phyloP scores from a whole-genome alignment of 2,113 vertebrate genomes.

The Elephas maximus region DNA sequence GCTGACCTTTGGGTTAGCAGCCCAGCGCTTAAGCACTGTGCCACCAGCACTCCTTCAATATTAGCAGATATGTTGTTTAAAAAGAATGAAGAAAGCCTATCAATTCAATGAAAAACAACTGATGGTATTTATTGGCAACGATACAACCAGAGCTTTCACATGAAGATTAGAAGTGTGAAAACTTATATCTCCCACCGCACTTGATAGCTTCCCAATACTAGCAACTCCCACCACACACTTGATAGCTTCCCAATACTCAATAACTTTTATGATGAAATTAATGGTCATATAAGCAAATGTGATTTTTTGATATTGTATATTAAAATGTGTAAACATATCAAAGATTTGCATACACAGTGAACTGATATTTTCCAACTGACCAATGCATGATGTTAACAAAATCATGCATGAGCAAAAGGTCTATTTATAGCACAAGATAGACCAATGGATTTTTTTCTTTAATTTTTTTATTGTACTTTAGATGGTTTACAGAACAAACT shows the following conservation, averaged over 20 bases:
- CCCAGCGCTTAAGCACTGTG: too few relatives aligned
- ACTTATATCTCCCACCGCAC: background rate
- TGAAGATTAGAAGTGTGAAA: conserved; percentile 38
- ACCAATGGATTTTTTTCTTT: background rate
- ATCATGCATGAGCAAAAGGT: conserved; percentile 7
- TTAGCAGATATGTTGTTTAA: conserved; percentile 42
- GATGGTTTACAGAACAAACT: too few relatives aligned
- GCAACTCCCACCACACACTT: background rate
- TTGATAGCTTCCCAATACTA: conserved; percentile 41
- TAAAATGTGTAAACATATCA: conserved; percentile 21
- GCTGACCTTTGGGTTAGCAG: too few relatives aligned
- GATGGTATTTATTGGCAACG: background rate
- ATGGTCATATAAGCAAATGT: background rate
- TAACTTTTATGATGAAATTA: conserved; percentile 19
- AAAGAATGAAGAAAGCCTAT: conserved; percentile 39
- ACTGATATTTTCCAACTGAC: conserved; percentile 27
- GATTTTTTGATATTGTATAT: background rate
- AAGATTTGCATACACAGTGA: background rate
- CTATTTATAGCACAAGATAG: background rate
- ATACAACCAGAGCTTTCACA: conserved; percentile 48
- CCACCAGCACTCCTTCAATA: background rate
- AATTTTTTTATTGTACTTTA: too few relatives aligned
- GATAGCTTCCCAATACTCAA: conserved; percentile 21
- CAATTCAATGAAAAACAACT: background rate
- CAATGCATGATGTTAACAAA: conserved; percentile 49